Evolutionary conservation across 2,888 invertebrate species (phyloP).

Genomic region (Nemapogon koenigi): DNA sequence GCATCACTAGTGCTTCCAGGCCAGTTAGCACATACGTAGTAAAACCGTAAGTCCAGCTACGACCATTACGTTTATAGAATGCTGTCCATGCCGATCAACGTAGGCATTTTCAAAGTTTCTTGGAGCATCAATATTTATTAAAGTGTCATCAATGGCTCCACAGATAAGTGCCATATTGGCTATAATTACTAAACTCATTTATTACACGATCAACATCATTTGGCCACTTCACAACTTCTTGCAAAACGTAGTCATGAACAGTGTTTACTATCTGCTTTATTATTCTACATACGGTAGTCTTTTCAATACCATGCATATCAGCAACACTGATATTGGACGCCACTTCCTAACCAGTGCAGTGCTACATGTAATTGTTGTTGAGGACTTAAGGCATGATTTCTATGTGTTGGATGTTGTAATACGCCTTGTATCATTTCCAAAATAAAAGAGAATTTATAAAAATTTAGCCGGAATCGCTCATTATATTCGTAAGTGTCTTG

Average conservation of each 20-base stretch:
- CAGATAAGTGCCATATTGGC: background rate
- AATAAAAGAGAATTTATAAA: too few relatives aligned
- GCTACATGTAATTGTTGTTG: background rate
- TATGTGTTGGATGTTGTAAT: too few relatives aligned
- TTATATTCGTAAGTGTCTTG: too few relatives aligned
- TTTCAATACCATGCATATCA: background rate
- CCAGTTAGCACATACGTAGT: background rate
- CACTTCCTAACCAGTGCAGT: background rate
- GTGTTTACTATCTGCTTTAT: too few relatives aligned
- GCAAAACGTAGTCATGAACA: too few relatives aligned
- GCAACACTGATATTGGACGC: background rate
- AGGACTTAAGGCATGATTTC: too few relatives aligned
- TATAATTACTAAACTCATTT: background rate
- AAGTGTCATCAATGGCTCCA: background rate
- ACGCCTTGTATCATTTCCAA: too few relatives aligned
- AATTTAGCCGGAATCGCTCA: too few relatives aligned
- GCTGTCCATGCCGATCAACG: background rate
- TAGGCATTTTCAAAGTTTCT: background rate
- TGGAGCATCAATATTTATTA: background rate
- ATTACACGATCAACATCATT: background rate
- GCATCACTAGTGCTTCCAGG: background rate
- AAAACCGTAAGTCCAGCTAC: background rate
- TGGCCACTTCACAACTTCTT: too few relatives aligned
- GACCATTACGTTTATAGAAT: too few relatives aligned
- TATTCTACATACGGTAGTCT: background rate